Evolutionary conservation across 2,888 invertebrate species (phyloP).

Genomic region (Ormyrus pomaceus): DNA sequence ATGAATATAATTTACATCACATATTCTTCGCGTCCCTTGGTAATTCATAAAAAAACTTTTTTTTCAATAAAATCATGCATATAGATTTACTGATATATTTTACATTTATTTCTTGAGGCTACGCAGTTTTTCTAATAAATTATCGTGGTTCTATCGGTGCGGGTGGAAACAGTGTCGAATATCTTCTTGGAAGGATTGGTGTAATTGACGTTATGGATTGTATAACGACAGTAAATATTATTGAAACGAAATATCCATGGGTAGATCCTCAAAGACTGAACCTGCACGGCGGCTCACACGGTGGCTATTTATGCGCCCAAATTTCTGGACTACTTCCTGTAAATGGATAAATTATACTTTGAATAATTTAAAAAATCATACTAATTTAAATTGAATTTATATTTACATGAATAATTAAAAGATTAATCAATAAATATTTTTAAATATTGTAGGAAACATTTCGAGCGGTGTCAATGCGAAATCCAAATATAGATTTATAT

Average conservation of each 20-base stretch:
- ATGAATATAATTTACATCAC: slow-evolving; percentile 64
- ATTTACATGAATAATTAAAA: too few relatives aligned
- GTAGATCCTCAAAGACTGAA: slow-evolving; percentile 81
- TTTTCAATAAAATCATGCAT: too few relatives aligned
- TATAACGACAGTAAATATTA: slow-evolving; percentile 81
- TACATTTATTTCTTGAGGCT: slow-evolving; percentile 76
- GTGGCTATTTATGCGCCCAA: slow-evolving; percentile 91
- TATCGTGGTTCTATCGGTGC: slow-evolving; percentile 88
- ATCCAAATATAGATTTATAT: slow-evolving; percentile 89
- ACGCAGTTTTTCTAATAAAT: slow-evolving; percentile 82
- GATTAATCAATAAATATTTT: too few relatives aligned
- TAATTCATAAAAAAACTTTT: too few relatives aligned
- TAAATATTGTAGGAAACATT: slow-evolving; percentile 77
- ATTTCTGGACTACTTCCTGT: slow-evolving; percentile 90
- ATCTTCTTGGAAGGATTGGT: slow-evolving; percentile 85
- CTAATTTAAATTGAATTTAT: too few relatives aligned
- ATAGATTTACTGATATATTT: not conserved
- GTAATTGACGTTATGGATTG: slow-evolving; percentile 88
- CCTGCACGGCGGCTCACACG: slow-evolving; percentile 92
- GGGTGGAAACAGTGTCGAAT: slow-evolving; percentile 84
- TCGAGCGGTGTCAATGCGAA: slow-evolving; percentile 85
- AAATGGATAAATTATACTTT: slow-evolving; percentile 44
- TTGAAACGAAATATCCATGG: slow-evolving; percentile 77
- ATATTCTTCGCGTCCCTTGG: too few relatives aligned
- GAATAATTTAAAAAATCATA: too few relatives aligned